phyloP scores from a whole-genome alignment of 2,113 vertebrate species.

The Amblyornis subalaris region DNA sequence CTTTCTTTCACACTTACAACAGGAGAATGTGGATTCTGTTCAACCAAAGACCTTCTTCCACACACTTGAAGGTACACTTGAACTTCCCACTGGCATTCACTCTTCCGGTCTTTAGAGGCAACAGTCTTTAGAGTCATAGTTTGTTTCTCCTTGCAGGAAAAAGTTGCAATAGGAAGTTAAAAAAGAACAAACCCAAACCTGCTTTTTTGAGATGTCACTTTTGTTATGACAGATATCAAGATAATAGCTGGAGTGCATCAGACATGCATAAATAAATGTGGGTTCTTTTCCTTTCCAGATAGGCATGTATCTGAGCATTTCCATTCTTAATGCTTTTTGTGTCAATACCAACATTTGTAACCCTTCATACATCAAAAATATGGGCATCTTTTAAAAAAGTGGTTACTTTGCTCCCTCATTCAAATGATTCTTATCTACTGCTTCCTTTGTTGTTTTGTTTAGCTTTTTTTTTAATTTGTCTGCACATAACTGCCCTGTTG shows the following conservation, averaged over 20 bases:
- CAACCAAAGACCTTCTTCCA: background rate
- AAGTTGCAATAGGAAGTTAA: background rate
- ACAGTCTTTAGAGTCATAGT: background rate
- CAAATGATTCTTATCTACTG: background rate
- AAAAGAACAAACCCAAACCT: background rate
- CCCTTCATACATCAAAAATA: background rate
- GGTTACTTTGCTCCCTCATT: background rate
- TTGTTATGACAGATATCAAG: background rate
- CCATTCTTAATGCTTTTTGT: background rate
- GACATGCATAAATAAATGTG: background rate
- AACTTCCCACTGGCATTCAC: background rate
- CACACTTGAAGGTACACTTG: background rate
- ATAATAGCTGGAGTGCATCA: background rate
- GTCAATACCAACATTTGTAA: background rate
- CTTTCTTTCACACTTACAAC: background rate
- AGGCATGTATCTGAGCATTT: background rate
- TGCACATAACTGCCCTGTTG: background rate
- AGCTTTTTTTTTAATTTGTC: background rate
- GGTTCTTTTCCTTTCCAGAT: background rate
- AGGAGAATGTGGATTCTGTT: background rate
- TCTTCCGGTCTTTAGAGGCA: background rate
- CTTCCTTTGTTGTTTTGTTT: background rate
- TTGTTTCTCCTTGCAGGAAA: background rate
- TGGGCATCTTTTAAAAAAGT: background rate
- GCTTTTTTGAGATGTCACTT: background rate